Evolutionary conservation across 2,888 invertebrate species (phyloP), one percentile per base, ranked within the genome.

Genomic region (Tipula lateralis): DNA sequence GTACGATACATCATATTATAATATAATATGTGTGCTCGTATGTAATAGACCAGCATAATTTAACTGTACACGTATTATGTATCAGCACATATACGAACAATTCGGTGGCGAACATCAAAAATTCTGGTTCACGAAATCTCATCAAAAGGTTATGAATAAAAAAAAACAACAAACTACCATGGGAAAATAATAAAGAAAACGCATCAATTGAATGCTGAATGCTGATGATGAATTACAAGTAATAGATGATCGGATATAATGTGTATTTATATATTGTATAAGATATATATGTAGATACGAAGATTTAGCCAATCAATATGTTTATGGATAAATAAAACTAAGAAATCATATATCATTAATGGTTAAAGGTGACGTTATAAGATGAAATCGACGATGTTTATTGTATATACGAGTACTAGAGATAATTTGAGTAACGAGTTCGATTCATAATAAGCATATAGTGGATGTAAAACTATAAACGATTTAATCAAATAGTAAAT

Each of bases 51-150:
- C 66, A 66, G 66, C 66, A 66, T 66, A 66, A 66, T 66, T 66
- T 66, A 66, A 66, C 66, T 24, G 66, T 66, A 66, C 66, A 44
- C 44, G 36, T 39, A 39, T 39, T n/a, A 39, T 1, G 1, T 44
- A 50, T n/a, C 16, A 50, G 39, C 44, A 16, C 16, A 44, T 44
- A 4, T 44, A n/a, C 12, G 13, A 66, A 66, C 24, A 66, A 66
- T 66, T 24, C 66, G 66, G 66, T 66, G 66, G 66, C 66, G 66
- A 66, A 66, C 66, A 66, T 66, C 66, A 66, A 66, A 66, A 19
- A 19, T 66, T 66, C 66, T 24, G 24, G 66, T 66, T 66, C 66
- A 66, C 24, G 66, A 66, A 66, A 24, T 66, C 66, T 66, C 66
- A 66, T 66, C 24, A 24, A 66, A 66, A 66, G 66, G 66, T 66